These are phyloP conservation scores for Eutolmus rufibarbis DNA, from an alignment of 2,888 invertebrate genomes.

Conservation along the genomic window DNA sequence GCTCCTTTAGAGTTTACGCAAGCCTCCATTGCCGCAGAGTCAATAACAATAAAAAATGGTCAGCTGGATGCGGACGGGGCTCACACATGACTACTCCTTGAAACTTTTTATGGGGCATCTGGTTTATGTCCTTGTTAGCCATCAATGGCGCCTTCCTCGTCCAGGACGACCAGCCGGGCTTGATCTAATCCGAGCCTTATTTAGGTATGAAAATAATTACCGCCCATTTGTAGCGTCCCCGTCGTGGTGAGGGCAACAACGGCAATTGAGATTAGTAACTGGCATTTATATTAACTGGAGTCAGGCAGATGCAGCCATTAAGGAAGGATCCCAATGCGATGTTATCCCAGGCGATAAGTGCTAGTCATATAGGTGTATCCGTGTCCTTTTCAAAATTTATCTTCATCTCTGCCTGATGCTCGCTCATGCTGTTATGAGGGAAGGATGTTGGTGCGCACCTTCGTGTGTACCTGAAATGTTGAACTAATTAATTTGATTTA, in stretches of 20 bases:
- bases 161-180: not conserved
- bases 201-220: constrained; percentile 37
- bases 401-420: constrained; percentile 13
- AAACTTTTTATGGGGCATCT: constrained; percentile 39
- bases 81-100: constrained; percentile 24
- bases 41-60: constrained; percentile 41
- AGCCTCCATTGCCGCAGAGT: constrained; percentile 31
- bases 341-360: constrained; percentile 20
- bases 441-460: not conserved
- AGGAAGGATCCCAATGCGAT: constrained; percentile 20
- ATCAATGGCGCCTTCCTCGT: not conserved
- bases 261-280: constrained; percentile 30
- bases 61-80: constrained; percentile 4
- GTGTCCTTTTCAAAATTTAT: constrained; percentile 25
- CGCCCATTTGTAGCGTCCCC: constrained; percentile 3
- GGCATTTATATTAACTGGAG: constrained; percentile 13
- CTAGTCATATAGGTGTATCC: constrained; percentile 24
- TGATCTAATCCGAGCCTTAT: constrained; percentile 30
- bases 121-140: constrained; percentile 37
- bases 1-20: constrained; percentile 32
- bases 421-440: constrained; percentile 9
- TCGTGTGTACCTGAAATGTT: constrained; percentile 2
- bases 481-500: constrained; percentile 43
- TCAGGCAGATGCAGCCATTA: not conserved
- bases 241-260: not conserved